Percentiles rank a stretch among this genome's conserved stretches.
phyloP scores from a whole-genome alignment of 2,888 invertebrate genomes.

The Branchipolynoe longqiensis region DNA sequence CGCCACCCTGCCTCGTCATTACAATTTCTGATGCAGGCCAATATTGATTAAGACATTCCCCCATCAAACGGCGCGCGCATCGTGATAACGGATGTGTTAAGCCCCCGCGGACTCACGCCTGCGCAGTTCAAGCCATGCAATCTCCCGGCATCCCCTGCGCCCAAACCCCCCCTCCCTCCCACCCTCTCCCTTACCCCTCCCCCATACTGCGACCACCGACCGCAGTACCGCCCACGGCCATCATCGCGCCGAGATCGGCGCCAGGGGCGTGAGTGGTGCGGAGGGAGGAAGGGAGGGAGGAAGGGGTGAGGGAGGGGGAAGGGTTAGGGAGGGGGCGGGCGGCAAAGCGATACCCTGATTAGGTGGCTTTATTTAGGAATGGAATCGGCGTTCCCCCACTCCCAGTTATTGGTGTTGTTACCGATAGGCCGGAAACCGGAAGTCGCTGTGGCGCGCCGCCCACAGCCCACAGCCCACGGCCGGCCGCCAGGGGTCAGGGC shows the following conservation, averaged over 20 bases:
- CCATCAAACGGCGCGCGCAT: slow-evolving; percentile 21
- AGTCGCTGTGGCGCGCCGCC: not conserved
- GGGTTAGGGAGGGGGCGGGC: not conserved
- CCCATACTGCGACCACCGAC: too few species aligned
- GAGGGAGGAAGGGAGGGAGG: not conserved
- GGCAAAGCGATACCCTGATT: slow-evolving; percentile 39
- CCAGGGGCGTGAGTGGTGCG: not conserved
- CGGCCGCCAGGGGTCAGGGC: slow-evolving; percentile 41
- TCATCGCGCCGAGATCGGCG: too few species aligned
- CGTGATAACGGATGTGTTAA: slow-evolving; percentile 35
- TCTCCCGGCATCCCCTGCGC: not conserved
- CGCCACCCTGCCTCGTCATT: not conserved
- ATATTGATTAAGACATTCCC: slow-evolving; percentile 41
- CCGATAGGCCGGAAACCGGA: slow-evolving; percentile 49
- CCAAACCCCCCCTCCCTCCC: not conserved
- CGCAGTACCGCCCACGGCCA: too few species aligned
- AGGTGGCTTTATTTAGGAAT: slow-evolving; percentile 51
- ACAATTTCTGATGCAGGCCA: slow-evolving; percentile 25
- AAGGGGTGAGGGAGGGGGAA: not conserved
- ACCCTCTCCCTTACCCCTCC: not conserved
- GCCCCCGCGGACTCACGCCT: slow-evolving; percentile 6
- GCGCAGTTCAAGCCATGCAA: slow-evolving; percentile 29
- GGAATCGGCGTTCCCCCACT: slow-evolving; percentile 46
- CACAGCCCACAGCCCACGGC: too few species aligned
- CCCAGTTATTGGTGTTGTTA: slow-evolving; percentile 49